Evolutionary conservation across 1,140 invertebrate species (phyloP).

Genomic region (Cydia strobilella): DNA sequence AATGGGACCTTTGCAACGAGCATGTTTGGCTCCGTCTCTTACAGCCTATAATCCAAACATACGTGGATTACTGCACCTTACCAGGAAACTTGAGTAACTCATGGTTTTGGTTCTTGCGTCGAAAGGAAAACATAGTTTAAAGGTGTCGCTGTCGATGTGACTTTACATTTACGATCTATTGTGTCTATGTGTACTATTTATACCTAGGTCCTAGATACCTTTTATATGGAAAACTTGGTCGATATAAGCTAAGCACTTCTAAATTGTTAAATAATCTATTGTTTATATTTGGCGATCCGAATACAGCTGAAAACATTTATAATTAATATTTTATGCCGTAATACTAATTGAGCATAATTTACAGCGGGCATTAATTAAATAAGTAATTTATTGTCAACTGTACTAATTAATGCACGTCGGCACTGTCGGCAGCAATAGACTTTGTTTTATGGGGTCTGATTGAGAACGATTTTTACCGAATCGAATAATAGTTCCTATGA

Average conservation of each 20-base stretch:
- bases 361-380: not conserved
- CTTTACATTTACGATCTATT: constrained; percentile 6
- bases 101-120: constrained; percentile 28
- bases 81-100: constrained; percentile 64
- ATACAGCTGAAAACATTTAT: not conserved
- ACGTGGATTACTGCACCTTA: constrained; percentile 54
- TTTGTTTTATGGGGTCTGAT: too few relatives aligned
- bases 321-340: not conserved
- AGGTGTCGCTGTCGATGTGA: constrained; percentile 6
- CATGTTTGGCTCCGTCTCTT: constrained; percentile 31
- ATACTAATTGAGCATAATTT: not conserved
- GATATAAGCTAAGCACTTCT: not conserved
- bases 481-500: too few relatives aligned
- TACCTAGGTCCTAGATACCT: too few relatives aligned
- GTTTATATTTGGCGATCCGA: not conserved
- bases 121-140: constrained; percentile 24
- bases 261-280: not conserved
- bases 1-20: constrained; percentile 31
- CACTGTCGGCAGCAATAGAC: too few relatives aligned
- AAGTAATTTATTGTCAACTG: too few relatives aligned
- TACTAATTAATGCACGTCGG: too few relatives aligned
- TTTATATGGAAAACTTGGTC: not conserved
- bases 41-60: constrained; percentile 44
- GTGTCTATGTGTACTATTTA: not conserved
- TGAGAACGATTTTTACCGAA: too few relatives aligned